These are phyloP conservation scores for Melanotus villosus DNA, from an alignment of 2,888 invertebrate genomes.

Conservation along the genomic window DNA sequence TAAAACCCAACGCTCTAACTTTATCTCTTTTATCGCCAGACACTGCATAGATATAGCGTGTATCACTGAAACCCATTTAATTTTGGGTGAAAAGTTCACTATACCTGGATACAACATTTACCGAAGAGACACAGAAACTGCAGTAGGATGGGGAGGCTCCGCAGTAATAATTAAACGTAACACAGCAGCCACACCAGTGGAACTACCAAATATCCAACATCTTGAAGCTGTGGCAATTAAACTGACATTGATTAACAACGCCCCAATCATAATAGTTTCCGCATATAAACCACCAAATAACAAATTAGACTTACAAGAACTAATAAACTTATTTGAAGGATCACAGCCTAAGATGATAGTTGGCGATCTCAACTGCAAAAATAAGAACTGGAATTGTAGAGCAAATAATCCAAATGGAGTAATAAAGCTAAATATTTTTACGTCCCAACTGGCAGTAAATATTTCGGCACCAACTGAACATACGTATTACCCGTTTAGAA, in stretches of 20 bases:
- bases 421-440: not conserved
- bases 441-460: not conserved
- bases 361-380: not conserved
- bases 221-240: too few species aligned
- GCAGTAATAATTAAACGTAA: too few species aligned
- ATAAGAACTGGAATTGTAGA: not conserved
- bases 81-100: too few species aligned
- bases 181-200: too few species aligned
- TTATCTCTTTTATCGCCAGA: not conserved
- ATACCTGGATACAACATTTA: too few species aligned
- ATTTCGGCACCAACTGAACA: not conserved
- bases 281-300: conserved; percentile 3
- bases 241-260: not conserved
- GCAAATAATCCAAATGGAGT: not conserved
- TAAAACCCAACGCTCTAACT: not conserved
- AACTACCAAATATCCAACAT: too few species aligned
- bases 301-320: not conserved
- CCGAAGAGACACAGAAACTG: too few species aligned
- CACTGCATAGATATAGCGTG: too few species aligned
- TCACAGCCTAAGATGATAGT: not conserved
- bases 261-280: not conserved
- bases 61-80: too few species aligned
- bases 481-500: not conserved
- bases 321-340: not conserved
- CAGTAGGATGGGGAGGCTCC: too few species aligned